These are phyloP conservation scores for Etheostoma spectabile DNA, from an alignment of 2,113 vertebrate genomes.

Conservation along the genomic window DNA sequence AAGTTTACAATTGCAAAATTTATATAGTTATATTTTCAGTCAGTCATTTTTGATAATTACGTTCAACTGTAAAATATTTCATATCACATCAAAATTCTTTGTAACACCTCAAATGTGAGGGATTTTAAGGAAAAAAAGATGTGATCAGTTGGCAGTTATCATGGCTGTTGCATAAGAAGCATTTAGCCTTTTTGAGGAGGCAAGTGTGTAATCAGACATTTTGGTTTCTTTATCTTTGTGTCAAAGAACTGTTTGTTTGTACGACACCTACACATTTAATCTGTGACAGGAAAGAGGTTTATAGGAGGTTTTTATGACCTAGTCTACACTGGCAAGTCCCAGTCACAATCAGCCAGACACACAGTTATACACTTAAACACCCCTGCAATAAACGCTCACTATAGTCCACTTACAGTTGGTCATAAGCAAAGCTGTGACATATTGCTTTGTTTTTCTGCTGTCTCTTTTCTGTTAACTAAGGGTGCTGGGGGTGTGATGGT, in stretches of 20 bases:
- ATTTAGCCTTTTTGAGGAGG: constrained; percentile 40
- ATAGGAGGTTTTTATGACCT: constrained; percentile 36
- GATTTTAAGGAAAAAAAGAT: constrained; percentile 7
- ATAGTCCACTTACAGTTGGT: constrained; percentile 6
- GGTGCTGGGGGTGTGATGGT: constrained; percentile 4
- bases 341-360: constrained; percentile 39
- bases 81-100: neutral
- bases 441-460: neutral
- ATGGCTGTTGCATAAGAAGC: constrained; percentile 41
- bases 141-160: constrained; percentile 11
- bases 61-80: neutral
- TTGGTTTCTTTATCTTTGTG: constrained; percentile 28
- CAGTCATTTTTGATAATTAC: neutral
- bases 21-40: no score
- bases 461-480: neutral
- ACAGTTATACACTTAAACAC: constrained; percentile 9
- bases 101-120: neutral
- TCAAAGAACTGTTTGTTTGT: constrained; percentile 60
- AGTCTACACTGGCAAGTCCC: constrained; percentile 47
- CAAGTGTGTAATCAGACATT: constrained; percentile 33
- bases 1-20: no score
- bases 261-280: constrained; percentile 20
- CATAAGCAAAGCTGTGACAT: neutral
- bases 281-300: constrained; percentile 52
- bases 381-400: constrained; percentile 4